Conservation (phyloP, 1,140 invertebrate species). For the Lepidotrigona ventralis region DNA sequence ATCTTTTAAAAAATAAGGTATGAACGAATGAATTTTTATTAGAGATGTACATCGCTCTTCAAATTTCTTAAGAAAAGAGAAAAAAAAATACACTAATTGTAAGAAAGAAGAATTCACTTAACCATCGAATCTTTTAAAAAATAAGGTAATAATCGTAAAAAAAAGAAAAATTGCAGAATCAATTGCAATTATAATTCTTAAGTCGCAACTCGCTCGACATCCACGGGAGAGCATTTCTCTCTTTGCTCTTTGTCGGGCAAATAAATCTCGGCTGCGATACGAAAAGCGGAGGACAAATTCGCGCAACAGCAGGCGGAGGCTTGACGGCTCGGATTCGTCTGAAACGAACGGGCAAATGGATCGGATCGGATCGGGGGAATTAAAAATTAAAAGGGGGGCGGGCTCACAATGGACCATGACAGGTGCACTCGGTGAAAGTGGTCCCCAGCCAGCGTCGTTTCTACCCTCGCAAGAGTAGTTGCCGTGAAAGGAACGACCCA, state of each 20-base stretch:
- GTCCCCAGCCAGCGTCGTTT: constrained; percentile 92
- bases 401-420: constrained; percentile 87
- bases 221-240: not conserved
- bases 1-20: too few relatives aligned
- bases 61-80: too few relatives aligned
- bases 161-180: too few relatives aligned
- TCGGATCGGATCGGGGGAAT: constrained; percentile 21
- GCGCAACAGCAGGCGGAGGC: not conserved
- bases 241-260: too few relatives aligned
- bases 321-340: too few relatives aligned
- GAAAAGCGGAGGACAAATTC: not conserved
- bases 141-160: too few relatives aligned
- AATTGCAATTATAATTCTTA: too few relatives aligned
- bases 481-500: constrained; percentile 92
- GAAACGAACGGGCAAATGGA: not conserved
- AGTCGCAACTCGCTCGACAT: not conserved
- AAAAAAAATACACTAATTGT: too few relatives aligned
- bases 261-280: not conserved
- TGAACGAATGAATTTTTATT: too few relatives aligned
- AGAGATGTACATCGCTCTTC: too few relatives aligned
- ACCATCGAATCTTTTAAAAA: too few relatives aligned
- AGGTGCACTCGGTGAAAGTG: constrained; percentile 86
- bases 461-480: constrained; percentile 94
- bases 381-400: constrained; percentile 5
- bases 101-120: too few relatives aligned